Evolutionary conservation across 2,888 invertebrate genomes (phyloP), one percentile per base, ranked within the genome.

Genomic region (Gasteruption jaculator): DNA sequence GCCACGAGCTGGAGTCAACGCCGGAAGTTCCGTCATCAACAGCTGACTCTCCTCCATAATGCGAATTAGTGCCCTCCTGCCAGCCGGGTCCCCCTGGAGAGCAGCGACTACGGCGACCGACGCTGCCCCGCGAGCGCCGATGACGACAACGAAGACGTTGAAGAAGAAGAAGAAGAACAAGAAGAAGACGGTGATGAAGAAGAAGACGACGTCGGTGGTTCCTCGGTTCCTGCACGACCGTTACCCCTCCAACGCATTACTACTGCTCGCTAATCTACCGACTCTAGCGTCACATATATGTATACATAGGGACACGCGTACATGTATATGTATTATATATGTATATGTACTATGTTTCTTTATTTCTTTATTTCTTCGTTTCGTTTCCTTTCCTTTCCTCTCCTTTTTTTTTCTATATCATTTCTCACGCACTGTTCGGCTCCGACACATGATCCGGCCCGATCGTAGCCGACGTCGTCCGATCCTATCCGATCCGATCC

Each of bases 1-100:
- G 38, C 73, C 74, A 37, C 65, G 60, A 10, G 73, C 73, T 51
- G 76, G 61, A 63, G 76, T 63, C 53, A 76, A 75, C 56, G 77
- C 76, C 55, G 82, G 76, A 58, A 78, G 68, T 66, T 78, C 77
- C 50, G 78, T 78, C 70, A 76, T 76, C 64, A 76, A 67, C 68
- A 76, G 72, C 67, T 76, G 76, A 52, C 75, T 72, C 57, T 76
- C 76, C 66, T 77, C 77, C 75, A 76, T 76, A 48, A 63, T 68
- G 45, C 56, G 68, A 24, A 10, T 24, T 10, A 10, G n/a, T n/a
- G n/a, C n/a, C n/a, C n/a, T n/a, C n/a, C n/a, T n/a, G n/a, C n/a
- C n/a, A n/a, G n/a, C n/a, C n/a, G n/a, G n/a, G n/a, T n/a, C n/a
- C n/a, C n/a, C n/a, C n/a, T n/a, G n/a, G n/a, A n/a, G n/a, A n/a